These are phyloP conservation scores for Tetragonula carbonaria DNA, from an alignment of 2,888 invertebrate species.

Conservation along the genomic window DNA sequence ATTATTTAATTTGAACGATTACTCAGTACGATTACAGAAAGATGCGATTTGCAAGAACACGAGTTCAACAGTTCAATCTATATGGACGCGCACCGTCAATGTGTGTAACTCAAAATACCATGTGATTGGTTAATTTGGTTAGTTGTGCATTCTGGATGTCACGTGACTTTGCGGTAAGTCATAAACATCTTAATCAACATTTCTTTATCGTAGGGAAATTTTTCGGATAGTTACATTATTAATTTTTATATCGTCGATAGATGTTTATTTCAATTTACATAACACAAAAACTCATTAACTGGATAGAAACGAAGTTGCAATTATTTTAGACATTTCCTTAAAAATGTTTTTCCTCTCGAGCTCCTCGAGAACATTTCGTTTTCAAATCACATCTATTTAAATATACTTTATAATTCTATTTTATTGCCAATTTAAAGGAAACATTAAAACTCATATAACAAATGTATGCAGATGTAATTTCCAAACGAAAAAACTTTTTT, in stretches of 20 bases:
- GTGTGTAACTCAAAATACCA: not conserved
- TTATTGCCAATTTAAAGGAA: not conserved
- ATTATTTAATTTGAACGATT: not conserved
- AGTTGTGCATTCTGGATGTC: constrained; percentile 1
- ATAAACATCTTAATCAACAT: constrained; percentile 22
- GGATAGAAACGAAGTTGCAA: not conserved
- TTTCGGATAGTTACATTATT: not conserved
- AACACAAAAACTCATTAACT: not conserved
- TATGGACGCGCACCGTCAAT: not conserved
- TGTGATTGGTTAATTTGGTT: constrained; percentile 29
- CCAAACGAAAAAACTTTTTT: not conserved
- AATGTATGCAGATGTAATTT: not conserved
- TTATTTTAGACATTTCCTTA: not conserved
- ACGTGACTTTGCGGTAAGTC: constrained; percentile 8
- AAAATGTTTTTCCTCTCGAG: not conserved
- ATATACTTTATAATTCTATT: not conserved
- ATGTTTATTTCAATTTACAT: constrained; percentile 9
- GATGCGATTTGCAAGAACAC: not conserved
- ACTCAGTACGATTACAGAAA: not conserved
- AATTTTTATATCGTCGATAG: not conserved
- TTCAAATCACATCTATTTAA: not conserved
- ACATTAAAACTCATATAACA: not conserved
- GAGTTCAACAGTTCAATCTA: constrained; percentile 10
- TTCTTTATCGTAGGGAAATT: constrained; percentile 2
- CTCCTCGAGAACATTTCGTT: too few species aligned